A percentile compares a stretch with the other conserved stretches of the same genome.
Evolutionary conservation across 2,113 vertebrate genomes (phyloP).

Genomic region (Microtus oregoni): DNA sequence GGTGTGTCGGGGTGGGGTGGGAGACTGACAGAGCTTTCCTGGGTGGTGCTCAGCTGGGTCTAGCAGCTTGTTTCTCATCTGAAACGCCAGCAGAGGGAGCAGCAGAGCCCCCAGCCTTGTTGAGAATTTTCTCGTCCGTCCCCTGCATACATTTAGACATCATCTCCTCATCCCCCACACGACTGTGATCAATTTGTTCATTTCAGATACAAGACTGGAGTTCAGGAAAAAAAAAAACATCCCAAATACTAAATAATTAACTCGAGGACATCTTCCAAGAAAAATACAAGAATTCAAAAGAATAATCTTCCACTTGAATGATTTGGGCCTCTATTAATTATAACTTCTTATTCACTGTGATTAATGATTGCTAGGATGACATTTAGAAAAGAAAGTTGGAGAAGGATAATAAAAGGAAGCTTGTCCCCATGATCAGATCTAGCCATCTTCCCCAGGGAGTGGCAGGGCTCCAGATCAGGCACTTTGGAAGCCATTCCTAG

Average conservation of each 20-base stretch:
- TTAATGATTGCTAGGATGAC: conserved; percentile 79
- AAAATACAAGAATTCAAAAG: conserved; percentile 80
- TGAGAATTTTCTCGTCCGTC: conserved; percentile 58
- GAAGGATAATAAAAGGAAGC: conserved; percentile 47
- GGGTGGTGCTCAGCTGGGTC: background rate
- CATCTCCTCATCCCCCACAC: background rate
- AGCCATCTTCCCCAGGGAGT: conserved; percentile 30
- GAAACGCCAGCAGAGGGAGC: conserved; percentile 58
- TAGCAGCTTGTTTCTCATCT: background rate
- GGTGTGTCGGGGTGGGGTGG: background rate
- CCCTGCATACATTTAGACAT: conserved; percentile 30
- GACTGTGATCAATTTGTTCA: conserved; percentile 70
- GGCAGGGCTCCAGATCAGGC: conserved; percentile 9
- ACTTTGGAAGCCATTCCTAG: conserved; percentile 40
- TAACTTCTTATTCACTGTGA: conserved; percentile 79
- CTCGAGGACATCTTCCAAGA: conserved; percentile 81
- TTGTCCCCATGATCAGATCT: conserved; percentile 47
- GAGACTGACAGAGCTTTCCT: background rate
- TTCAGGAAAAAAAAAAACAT: background rate
- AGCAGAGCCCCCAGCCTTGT: background rate
- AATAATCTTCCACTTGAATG: conserved; percentile 81
- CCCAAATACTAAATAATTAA: conserved; percentile 80
- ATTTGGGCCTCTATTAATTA: conserved; percentile 79
- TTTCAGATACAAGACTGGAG: conserved; percentile 62
- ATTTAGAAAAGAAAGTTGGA: conserved; percentile 70